A percentile compares a stretch with the other conserved stretches of the same genome.
These are phyloP conservation scores for Argentina silus DNA, from an alignment of 2,797 vertebrate genomes.

Conservation along the genomic window DNA sequence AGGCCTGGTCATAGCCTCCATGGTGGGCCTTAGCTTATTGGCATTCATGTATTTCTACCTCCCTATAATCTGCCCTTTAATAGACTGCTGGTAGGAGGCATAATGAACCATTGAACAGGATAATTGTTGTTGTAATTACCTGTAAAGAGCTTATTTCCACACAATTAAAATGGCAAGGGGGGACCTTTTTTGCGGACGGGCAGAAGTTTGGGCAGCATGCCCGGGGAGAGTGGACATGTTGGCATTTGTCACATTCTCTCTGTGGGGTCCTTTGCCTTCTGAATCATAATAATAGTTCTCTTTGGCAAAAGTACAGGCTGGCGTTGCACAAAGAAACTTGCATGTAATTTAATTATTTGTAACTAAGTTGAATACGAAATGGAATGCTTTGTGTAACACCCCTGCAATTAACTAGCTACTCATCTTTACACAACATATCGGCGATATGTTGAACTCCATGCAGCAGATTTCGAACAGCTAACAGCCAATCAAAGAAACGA, in stretches of 20 bases:
- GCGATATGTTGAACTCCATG: too few species aligned
- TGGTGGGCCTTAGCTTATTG: conserved; percentile 73
- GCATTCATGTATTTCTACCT: conserved; percentile 83
- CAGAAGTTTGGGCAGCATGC: conserved; percentile 12
- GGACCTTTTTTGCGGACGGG: conserved; percentile 1
- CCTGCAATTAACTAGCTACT: too few species aligned
- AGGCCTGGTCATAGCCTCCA: conserved; percentile 49
- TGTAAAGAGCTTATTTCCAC: conserved; percentile 37
- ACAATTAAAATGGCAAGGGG: conserved; percentile 23
- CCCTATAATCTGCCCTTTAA: conserved; percentile 84
- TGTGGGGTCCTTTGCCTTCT: conserved; percentile 1
- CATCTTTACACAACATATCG: too few species aligned
- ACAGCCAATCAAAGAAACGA: too few species aligned
- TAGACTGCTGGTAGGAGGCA: conserved; percentile 81
- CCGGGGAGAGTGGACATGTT: conserved; percentile 5
- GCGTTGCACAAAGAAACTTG: background rate
- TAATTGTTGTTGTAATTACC: conserved; percentile 36
- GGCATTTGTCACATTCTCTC: background rate
- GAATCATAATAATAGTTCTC: background rate
- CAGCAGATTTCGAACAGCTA: too few species aligned
- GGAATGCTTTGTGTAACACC: too few species aligned
- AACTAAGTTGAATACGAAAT: too few species aligned
- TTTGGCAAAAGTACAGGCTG: background rate
- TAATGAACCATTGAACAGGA: conserved; percentile 76
- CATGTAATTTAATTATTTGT: too few species aligned